phyloP scores from a whole-genome alignment of 2,113 vertebrate genomes.

The Upupa epops region DNA sequence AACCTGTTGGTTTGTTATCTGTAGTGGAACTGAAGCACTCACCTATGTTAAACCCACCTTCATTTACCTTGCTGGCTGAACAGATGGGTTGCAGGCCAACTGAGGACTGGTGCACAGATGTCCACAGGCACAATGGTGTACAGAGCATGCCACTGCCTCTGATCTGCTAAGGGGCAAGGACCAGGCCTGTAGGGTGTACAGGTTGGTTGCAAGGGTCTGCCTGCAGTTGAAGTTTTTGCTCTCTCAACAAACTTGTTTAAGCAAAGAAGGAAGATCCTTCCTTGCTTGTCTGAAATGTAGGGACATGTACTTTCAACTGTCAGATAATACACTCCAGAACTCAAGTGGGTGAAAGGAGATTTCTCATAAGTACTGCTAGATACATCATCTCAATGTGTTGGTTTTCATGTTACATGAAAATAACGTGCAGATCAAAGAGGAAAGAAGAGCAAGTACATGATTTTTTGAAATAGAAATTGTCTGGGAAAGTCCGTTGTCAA shows the following conservation, averaged over 20 bases:
- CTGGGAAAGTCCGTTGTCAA: background rate
- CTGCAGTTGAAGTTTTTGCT: background rate
- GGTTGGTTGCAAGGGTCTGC: background rate
- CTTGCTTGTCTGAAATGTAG: background rate
- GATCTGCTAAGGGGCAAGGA: background rate
- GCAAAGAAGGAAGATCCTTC: background rate
- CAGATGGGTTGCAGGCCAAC: rapidly evolving
- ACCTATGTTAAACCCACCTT: background rate
- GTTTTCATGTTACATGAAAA: background rate
- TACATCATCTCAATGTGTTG: background rate
- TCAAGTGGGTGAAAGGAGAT: background rate
- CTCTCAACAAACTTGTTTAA: background rate
- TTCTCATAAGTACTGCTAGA: background rate
- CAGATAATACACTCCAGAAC: background rate
- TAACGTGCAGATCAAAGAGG: background rate
- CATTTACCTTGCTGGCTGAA: background rate
- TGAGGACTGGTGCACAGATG: background rate
- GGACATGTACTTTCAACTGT: background rate
- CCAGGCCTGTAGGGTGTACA: background rate
- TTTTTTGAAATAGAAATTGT: background rate
- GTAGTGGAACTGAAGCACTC: background rate
- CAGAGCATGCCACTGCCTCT: background rate
- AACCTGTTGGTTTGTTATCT: background rate
- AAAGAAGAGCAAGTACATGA: background rate
- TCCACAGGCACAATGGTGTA: rapidly evolving